Conservation (phyloP, 2,797 vertebrate genomes). For the Lagorchestes hirsutus region DNA sequence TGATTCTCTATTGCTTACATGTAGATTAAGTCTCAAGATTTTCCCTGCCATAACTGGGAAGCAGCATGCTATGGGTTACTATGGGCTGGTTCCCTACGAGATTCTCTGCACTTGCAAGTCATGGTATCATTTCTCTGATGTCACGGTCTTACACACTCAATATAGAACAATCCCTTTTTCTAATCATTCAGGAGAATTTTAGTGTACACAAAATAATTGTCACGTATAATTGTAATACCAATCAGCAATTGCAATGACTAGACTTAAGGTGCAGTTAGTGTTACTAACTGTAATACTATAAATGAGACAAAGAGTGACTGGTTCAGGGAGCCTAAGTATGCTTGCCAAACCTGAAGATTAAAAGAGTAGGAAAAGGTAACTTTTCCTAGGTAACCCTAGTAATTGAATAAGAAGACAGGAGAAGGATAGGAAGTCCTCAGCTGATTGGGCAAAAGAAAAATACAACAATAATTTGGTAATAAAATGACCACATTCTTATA, state of each 20-base stretch:
- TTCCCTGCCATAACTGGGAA: background rate
- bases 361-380: background rate
- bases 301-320: background rate
- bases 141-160: too few relatives aligned
- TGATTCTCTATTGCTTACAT: background rate
- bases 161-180: background rate
- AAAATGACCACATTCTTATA: background rate
- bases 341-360: background rate
- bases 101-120: too few relatives aligned
- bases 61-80: background rate
- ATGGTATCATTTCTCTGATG: too few relatives aligned
- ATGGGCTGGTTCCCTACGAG: background rate
- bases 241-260: background rate
- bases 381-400: too few relatives aligned
- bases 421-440: background rate
- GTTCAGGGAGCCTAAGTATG: background rate
- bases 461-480: background rate
- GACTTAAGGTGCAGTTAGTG: background rate
- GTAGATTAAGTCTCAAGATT: background rate
- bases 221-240: background rate
- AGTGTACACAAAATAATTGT: background rate
- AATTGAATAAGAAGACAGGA: background rate
- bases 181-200: background rate
- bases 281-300: background rate
- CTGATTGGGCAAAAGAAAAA: background rate